Evolutionary conservation across 1,140 invertebrate species (phyloP), one percentile per base, ranked within the genome.

Genomic region (Linepithema humile): DNA sequence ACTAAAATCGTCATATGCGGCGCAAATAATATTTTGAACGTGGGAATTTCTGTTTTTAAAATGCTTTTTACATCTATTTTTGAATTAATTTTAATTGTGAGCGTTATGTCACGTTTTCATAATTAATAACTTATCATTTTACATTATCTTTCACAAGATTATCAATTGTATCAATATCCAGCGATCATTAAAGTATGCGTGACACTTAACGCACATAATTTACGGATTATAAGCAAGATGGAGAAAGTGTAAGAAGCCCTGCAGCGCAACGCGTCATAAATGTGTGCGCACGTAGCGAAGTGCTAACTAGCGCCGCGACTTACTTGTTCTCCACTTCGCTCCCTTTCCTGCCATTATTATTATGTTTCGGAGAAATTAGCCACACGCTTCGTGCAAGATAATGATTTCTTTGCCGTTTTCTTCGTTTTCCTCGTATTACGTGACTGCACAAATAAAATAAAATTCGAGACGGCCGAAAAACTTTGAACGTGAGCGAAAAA

Each of bases 401-500:
- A 64, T 38, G n/a, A 9, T 9, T n/a, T 40, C n/a, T 40, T 1
- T 15, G 20, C 2, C n/a, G 3, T 9, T 62, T 38, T 1, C n/a
- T n/a, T n/a, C n/a, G n/a, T n/a, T 35, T 17, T 40, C 6, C 32
- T 15, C 17, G 15, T 1, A 12, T 40, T 15, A 64, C 20, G 15
- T 7, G 6, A 7, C 32, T 5, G 7, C n/a, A n/a, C n/a, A n/a
- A n/a, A n/a, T n/a, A 10, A n/a, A n/a, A 40, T 45, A 40, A 78
- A 65, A 64, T 75, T 78, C 20, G 29, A 43, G 17, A 5, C 10
- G 45, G 17, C 29, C 35, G 12, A 43, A 60, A 70, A 78, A 53
- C 32, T 53, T 23, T 10, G 77, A 65, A 7, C 55, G 38, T 15
- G 62, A 26, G 59, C 35, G 72, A n/a, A 83, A 85, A 88, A 77